These are phyloP conservation scores for Heliothis peltigera DNA, from an alignment of 2,888 invertebrate species.

Conservation along the genomic window DNA sequence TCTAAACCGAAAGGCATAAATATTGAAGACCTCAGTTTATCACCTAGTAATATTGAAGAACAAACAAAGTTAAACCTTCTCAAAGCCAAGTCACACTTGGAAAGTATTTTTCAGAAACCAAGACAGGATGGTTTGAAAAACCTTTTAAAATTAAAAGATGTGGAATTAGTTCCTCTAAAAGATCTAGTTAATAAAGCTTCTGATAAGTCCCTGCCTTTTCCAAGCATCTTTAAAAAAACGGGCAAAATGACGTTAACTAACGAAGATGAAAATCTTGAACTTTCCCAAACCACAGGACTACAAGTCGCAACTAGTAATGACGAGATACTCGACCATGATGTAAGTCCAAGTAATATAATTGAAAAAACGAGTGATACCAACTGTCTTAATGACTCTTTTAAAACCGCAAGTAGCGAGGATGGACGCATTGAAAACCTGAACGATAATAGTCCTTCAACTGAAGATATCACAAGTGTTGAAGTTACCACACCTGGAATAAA, in stretches of 20 bases:
- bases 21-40: slow-evolving; percentile 48
- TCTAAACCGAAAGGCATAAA: slow-evolving; percentile 14
- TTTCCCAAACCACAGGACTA: slow-evolving; percentile 17
- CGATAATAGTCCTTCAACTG: slow-evolving; percentile 29
- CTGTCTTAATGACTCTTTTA: slow-evolving; percentile 11
- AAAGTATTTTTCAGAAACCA: slow-evolving; percentile 39
- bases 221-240: slow-evolving; percentile 25
- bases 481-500: slow-evolving; percentile 10
- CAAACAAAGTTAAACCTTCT: slow-evolving; percentile 36
- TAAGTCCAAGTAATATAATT: slow-evolving; percentile 51
- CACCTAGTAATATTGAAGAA: slow-evolving; percentile 52
- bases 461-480: slow-evolving; percentile 57
- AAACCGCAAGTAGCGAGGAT: background rate
- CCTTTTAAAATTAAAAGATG: slow-evolving; percentile 74
- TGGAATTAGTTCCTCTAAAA: slow-evolving; percentile 62
- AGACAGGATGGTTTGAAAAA: slow-evolving; percentile 64
- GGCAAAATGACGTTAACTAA: background rate
- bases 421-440: slow-evolving; percentile 3
- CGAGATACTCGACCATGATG: slow-evolving; percentile 41
- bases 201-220: slow-evolving; percentile 31
- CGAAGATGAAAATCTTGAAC: slow-evolving; percentile 2
- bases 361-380: slow-evolving; percentile 28
- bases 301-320: background rate
- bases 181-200: slow-evolving; percentile 57
- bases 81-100: slow-evolving; percentile 41